A percentile compares a stretch with the other conserved stretches of the same genome.
Evolutionary conservation across 2,113 vertebrate species (phyloP).

Genomic region (Deroptyus accipitrinus): DNA sequence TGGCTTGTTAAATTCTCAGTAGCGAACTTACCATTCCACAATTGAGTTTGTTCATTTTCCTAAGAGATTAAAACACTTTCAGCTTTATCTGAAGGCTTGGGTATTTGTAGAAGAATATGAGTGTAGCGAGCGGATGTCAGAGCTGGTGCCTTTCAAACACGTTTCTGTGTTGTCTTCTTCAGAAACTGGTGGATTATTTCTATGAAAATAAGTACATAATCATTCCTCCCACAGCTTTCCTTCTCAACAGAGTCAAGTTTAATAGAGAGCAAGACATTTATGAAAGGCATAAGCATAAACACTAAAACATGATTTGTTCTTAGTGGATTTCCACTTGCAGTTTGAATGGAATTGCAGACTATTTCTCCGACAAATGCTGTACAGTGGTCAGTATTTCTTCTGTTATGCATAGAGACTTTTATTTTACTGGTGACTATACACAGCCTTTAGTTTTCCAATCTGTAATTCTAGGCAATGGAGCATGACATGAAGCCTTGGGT

Average conservation of each 20-base stretch:
- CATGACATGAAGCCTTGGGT: not conserved
- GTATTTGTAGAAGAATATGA: not conserved
- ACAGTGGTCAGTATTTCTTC: not conserved
- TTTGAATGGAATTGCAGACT: not conserved
- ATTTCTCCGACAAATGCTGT: not conserved
- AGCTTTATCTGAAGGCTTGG: not conserved
- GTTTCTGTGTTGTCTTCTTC: not conserved
- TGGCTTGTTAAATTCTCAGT: not conserved
- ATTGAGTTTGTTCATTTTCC: not conserved
- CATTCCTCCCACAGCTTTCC: constrained; percentile 2
- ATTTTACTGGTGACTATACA: not conserved
- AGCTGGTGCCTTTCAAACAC: not conserved
- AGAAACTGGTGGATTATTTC: not conserved
- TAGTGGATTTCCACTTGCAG: not conserved
- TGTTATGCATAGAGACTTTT: not conserved
- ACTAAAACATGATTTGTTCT: not conserved
- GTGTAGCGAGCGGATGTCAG: not conserved
- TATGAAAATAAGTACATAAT: constrained; percentile 6
- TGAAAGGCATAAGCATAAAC: not conserved
- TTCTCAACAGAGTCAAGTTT: constrained; percentile 8
- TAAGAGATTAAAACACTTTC: not conserved
- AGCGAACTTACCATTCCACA: not conserved
- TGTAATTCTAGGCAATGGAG: not conserved
- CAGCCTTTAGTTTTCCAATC: not conserved
- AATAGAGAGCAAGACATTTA: not conserved